Conservation (phyloP, 1,140 invertebrate genomes). For the Homarus americanus region DNA sequence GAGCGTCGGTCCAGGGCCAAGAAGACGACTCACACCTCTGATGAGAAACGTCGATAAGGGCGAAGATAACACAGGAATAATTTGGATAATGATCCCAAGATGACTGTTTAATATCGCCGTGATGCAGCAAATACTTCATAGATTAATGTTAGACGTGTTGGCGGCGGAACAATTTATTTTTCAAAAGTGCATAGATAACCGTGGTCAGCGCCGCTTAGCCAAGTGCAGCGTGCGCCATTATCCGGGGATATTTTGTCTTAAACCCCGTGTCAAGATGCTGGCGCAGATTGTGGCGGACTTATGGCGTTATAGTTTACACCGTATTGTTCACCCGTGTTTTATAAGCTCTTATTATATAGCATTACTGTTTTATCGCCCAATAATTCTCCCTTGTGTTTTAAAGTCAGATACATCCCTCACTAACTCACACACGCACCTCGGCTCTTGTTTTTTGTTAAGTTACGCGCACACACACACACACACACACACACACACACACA, state of each 20-base stretch:
- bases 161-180: constrained; percentile 37
- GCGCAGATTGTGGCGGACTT: neutral
- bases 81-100: constrained; percentile 47
- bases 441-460: no score
- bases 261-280: no score
- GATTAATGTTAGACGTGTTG: constrained; percentile 24
- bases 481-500: no score
- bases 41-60: constrained; percentile 27
- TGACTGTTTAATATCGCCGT: constrained; percentile 29
- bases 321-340: constrained; percentile 21
- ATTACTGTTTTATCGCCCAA: neutral
- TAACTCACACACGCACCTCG: no score
- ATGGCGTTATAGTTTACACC: constrained; percentile 34
- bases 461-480: no score
- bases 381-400: no score
- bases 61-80: constrained; percentile 40
- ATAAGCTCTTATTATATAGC: constrained; percentile 21
- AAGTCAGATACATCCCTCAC: no score
- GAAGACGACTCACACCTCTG: constrained; percentile 25
- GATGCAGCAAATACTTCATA: constrained; percentile 36
- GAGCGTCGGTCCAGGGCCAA: neutral
- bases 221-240: no score
- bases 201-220: constrained; percentile 1
- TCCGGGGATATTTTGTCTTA: no score
- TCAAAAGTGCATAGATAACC: constrained; percentile 40